Conservation (phyloP, 2,888 invertebrate genomes). For the Napeogenes sylphis region DNA sequence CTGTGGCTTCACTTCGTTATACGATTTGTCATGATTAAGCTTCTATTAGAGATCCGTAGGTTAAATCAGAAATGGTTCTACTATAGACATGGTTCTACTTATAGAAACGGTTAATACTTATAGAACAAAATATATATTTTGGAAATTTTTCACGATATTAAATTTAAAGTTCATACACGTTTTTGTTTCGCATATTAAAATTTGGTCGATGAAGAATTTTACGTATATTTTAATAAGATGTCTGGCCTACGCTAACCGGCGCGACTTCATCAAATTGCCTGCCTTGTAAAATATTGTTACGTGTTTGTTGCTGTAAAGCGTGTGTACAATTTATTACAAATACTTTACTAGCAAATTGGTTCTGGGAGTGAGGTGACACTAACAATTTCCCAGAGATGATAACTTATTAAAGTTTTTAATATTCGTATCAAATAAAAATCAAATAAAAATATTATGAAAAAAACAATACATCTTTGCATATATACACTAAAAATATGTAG, state of each 20-base stretch:
- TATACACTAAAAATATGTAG: too few relatives aligned
- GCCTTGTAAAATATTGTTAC: slow-evolving; percentile 35
- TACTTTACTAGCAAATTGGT: slow-evolving; percentile 14
- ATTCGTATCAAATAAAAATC: too few relatives aligned
- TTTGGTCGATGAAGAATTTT: slow-evolving; percentile 13
- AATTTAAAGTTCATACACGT: slow-evolving; percentile 14
- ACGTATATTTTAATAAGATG: slow-evolving; percentile 35
- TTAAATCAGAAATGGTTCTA: too few relatives aligned
- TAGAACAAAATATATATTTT: too few relatives aligned
- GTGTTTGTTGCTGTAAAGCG: slow-evolving; percentile 25
- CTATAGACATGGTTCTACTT: too few relatives aligned
- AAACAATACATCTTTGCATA: too few relatives aligned
- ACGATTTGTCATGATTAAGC: too few relatives aligned
- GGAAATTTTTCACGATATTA: background rate
- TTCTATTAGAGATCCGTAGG: too few relatives aligned
- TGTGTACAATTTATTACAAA: slow-evolving; percentile 28
- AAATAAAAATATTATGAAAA: too few relatives aligned
- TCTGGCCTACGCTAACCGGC: slow-evolving; percentile 34
- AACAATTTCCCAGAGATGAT: slow-evolving; percentile 1
- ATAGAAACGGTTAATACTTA: too few relatives aligned
- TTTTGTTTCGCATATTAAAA: slow-evolving; percentile 17
- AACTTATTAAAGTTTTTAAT: slow-evolving; percentile 2
- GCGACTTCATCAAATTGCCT: slow-evolving; percentile 34
- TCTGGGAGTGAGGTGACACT: slow-evolving; percentile 8
- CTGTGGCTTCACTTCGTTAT: too few relatives aligned